A percentile compares a stretch with the other conserved stretches of the same genome.
phyloP scores from a whole-genome alignment of 2,797 vertebrate genomes.

The Salmo trutta region DNA sequence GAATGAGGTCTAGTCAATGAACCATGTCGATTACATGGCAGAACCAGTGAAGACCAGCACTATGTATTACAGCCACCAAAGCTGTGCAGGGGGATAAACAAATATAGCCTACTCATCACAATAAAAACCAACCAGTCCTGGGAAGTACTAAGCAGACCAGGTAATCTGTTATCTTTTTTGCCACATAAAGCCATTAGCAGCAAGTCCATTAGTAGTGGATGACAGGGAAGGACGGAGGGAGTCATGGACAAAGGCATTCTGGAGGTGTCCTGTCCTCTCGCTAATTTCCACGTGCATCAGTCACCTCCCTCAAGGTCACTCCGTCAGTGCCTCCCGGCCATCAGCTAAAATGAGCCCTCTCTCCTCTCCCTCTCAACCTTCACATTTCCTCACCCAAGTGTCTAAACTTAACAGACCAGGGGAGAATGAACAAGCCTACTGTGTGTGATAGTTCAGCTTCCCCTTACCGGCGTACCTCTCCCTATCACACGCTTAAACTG shows the following conservation, averaged over 20 bases:
- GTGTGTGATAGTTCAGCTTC: too few species aligned
- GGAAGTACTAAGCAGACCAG: conserved; percentile 30
- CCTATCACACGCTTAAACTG: too few species aligned
- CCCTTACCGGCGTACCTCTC: too few species aligned
- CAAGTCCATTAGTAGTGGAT: conserved; percentile 37
- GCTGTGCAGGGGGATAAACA: conserved; percentile 18
- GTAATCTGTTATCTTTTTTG: conserved; percentile 39
- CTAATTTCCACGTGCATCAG: neutral
- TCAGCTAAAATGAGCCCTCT: conserved; percentile 10
- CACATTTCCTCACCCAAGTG: neutral
- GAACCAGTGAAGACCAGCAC: neutral
- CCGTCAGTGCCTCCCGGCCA: neutral
- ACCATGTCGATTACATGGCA: neutral
- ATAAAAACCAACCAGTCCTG: conserved; percentile 49
- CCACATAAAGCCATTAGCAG: conserved; percentile 21
- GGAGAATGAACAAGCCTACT: neutral
- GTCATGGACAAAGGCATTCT: conserved; percentile 3
- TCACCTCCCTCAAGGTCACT: neutral
- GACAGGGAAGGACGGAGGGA: conserved; percentile 11
- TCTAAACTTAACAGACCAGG: neutral
- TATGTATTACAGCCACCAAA: conserved; percentile 5
- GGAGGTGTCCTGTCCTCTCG: neutral
- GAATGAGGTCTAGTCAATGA: too few species aligned
- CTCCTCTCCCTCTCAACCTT: neutral
- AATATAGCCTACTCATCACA: conserved; percentile 33